These are phyloP conservation scores for Belgica antarctica DNA, from an alignment of 2,888 invertebrate genomes.

Conservation along the genomic window DNA sequence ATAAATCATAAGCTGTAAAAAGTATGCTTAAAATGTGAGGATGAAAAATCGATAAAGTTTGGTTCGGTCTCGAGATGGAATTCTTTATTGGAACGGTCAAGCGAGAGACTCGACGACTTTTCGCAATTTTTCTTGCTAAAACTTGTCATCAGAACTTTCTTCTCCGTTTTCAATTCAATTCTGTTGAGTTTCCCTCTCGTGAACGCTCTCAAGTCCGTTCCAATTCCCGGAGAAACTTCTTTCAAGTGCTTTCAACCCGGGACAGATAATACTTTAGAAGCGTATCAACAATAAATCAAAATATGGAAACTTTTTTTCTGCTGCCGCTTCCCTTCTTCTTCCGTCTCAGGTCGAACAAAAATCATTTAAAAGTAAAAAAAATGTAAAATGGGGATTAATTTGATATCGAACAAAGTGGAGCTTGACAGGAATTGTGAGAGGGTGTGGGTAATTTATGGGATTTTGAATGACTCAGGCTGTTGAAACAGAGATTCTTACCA, in stretches of 20 bases:
- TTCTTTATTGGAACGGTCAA: not conserved
- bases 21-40: slow-evolving; percentile 15
- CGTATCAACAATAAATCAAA: not conserved
- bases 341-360: not conserved
- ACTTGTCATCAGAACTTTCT: too few species aligned
- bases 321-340: not conserved
- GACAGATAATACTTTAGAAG: too few species aligned
- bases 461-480: too few species aligned
- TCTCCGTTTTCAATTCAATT: too few species aligned
- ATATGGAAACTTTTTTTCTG: not conserved
- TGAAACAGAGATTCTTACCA: too few species aligned
- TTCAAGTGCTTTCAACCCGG: not conserved
- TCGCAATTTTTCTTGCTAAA: too few species aligned
- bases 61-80: not conserved
- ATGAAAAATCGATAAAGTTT: slow-evolving; percentile 24
- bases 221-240: not conserved
- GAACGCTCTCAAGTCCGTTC: too few species aligned
- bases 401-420: not conserved
- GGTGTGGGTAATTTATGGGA: too few species aligned
- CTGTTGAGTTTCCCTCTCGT: too few species aligned
- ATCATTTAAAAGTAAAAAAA: not conserved
- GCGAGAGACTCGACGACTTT: too few species aligned
- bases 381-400: slow-evolving; percentile 1
- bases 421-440: too few species aligned
- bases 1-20: slow-evolving; percentile 34